Evolutionary conservation across 30 jellyfish, hydroid and myxozoan species (phyloP), one percentile per base, ranked within the genome.

Genomic region (Nemopilema nomurai): DNA sequence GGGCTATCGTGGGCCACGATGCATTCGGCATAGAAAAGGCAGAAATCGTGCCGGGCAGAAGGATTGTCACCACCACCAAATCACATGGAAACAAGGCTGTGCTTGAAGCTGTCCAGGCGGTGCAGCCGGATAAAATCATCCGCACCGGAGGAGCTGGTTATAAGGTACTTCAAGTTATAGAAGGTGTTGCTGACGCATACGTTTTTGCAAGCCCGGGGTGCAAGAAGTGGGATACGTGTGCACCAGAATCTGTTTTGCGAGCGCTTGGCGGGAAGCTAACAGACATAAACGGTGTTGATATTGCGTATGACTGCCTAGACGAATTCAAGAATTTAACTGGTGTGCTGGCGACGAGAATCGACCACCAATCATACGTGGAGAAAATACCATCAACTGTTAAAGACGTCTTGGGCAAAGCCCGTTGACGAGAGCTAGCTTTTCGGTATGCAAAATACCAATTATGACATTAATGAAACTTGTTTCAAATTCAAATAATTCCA

Each of bases 141-240:
- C 94, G 97, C 76, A 80, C 93, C 8, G 99, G 99, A 30, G 99
- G 99, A 19, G 80, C 93, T 26, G 97, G 97, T 53, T 95, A 79
- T 65, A 90, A 90, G 77, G 97, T 87, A 20, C 49, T 95, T 13
- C 97, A 85, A 51, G 96, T 96, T 49, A 79, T 88, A 0, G 99
- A 96, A 63, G 99, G 98, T 26, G 82, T 22, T 31, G 99, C 99
- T 20, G 99, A 96, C 62, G 99, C 97, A 0, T 90, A 90, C 67
- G 97, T 96, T 51, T 96, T 80, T 66, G 96, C 98, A 6, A 87
- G 96, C 32, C 95, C 97, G 4, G 99, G 99, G 7, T 81, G 97
- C 66, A 96, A 96, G 68, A 96, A 96, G 77, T 96, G 99, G 99
- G 99, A 96, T 81, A 80, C 98, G 31, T 96, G 99, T 84, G 99